Percentiles rank a stretch among this genome's conserved stretches.
phyloP scores from a whole-genome alignment of 2,113 vertebrate genomes.

The Leucoraja erinaceus region DNA sequence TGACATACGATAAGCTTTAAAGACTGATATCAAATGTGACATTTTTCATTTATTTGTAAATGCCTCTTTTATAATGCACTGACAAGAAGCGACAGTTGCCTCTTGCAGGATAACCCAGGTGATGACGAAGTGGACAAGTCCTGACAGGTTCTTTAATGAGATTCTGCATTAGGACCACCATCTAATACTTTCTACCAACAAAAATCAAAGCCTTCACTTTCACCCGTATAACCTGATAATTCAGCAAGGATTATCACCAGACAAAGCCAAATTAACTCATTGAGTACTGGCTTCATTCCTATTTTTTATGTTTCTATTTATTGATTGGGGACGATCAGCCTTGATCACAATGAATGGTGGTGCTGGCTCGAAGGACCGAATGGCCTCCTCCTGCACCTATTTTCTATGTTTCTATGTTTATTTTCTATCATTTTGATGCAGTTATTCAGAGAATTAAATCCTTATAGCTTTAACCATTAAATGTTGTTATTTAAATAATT shows the following conservation, averaged over 20 bases:
- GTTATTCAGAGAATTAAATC: neutral
- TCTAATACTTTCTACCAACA: slow-evolving; percentile 64
- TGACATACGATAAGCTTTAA: slow-evolving; percentile 69
- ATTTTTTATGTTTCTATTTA: too few species aligned
- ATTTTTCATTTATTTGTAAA: slow-evolving; percentile 99
- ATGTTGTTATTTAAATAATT: too few species aligned
- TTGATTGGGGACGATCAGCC: too few species aligned
- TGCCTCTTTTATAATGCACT: slow-evolving; percentile 82
- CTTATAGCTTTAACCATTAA: too few species aligned
- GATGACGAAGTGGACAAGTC: slow-evolving; percentile 78
- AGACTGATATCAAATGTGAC: slow-evolving; percentile 93
- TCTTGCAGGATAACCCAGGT: slow-evolving; percentile 72
- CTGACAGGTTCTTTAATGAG: slow-evolving; percentile 95
- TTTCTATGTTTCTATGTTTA: slow-evolving; percentile 36
- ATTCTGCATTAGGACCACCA: slow-evolving; percentile 80
- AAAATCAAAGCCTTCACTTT: slow-evolving; percentile 74
- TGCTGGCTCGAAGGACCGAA: too few species aligned
- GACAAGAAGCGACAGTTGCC: slow-evolving; percentile 86
- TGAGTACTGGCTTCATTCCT: slow-evolving; percentile 39
- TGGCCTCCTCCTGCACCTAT: too few species aligned
- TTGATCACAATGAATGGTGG: too few species aligned
- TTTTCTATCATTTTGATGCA: slow-evolving; percentile 50
- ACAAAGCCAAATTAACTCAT: slow-evolving; percentile 64
- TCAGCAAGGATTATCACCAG: slow-evolving; percentile 67
- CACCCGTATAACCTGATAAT: slow-evolving; percentile 68